Base-by-base conservation (phyloP, 2,797 vertebrate genomes). In the Pelochelys cantorii region DNA sequence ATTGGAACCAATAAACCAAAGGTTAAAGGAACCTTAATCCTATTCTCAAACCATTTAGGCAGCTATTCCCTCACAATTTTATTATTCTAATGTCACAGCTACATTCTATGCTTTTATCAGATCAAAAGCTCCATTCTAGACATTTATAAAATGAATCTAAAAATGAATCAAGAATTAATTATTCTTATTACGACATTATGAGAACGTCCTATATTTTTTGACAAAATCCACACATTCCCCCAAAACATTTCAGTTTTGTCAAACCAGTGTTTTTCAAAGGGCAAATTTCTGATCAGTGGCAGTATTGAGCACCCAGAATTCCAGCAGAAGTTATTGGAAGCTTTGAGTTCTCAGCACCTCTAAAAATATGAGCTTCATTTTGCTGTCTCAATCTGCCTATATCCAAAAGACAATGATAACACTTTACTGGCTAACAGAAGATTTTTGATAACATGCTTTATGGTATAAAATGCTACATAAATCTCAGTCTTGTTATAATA, bases 61-160 rank as follows among this genome's bases (percentile, higher is more conserved):
- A 92, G 88, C 65, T 86, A 87, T 68, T 84, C 81, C 37, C 11
- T 85, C 55, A 17, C 65, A 53, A 77, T 81, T 84, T 17, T 78
- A 79, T 89, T 88, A 86, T 81, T 87, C 5, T 84, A 71, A 90
- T 81, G 65, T 11, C 3, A 34, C n/a, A 18, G 55, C 8, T 79
- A 29, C 7, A 75, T 2, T 79, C 34, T 84, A 4, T 87, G 31
- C 77, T 94, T 13, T 92, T 92, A 92, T 86, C 74, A 27, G 53
- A 54, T 85, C 55, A 79, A 17, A 84, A 48, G 93, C 95, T 93
- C 65, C 52, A 59, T 29, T 86, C 59, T 80, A 75, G 86, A 92
- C 7, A 52, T 81, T 85, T 81, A 37, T 52, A 77, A 68, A 59
- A 53, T 90, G 68, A 89, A 93, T 37, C 23, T 74, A 78, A 20